phyloP scores from a whole-genome alignment of 2,797 vertebrate species.

The Tenualosa ilisha region DNA sequence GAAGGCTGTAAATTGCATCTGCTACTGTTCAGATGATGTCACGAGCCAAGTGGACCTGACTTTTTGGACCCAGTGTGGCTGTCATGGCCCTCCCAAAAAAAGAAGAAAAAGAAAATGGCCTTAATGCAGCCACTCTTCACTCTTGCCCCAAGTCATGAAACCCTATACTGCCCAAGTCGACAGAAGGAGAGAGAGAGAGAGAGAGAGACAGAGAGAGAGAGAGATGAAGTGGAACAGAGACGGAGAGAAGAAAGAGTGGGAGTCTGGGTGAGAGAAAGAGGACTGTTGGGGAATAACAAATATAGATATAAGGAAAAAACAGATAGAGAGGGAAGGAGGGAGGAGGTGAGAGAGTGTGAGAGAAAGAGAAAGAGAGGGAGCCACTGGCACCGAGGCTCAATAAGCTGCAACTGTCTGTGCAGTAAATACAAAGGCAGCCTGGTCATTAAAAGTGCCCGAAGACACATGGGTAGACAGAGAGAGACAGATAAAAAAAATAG shows the following conservation, averaged over 20 bases:
- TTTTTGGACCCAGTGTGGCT: neutral
- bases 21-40: slow-evolving; percentile 18
- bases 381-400: neutral
- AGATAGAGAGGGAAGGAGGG: neutral
- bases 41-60: neutral
- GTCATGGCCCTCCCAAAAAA: neutral
- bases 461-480: neutral
- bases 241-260: neutral
- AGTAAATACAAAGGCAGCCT: neutral
- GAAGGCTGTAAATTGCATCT: slow-evolving; percentile 7
- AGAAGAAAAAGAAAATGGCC: no score
- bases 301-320: neutral
- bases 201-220: neutral
- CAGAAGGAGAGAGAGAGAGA: neutral
- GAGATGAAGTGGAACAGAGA: neutral
- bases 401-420: neutral
- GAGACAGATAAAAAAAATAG: neutral
- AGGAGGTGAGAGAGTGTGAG: neutral
- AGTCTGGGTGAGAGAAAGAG: neutral
- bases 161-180: neutral
- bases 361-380: neutral
- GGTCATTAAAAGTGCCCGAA: neutral
- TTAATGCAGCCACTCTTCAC: neutral
- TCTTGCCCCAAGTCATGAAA: neutral
- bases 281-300: neutral